Base-by-base conservation (phyloP, 2,888 invertebrate species). In the Epirrhoe alternata region DNA sequence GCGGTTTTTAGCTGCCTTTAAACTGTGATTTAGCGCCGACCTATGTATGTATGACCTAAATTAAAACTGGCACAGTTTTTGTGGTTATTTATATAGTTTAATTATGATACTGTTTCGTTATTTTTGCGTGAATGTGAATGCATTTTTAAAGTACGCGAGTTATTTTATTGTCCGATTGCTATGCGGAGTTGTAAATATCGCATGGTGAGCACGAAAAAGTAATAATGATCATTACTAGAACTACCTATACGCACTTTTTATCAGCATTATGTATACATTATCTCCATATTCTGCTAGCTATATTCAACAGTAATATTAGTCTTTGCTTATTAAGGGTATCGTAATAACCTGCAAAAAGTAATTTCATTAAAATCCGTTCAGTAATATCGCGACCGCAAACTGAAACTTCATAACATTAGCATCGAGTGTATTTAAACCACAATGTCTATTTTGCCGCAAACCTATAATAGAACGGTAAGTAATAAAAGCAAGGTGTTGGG, bases 1-100 rank as follows among this genome's bases (percentile, higher is more conserved):
- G 71, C 68, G 68, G 73, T 66, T 73, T 64, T 67, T 73, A 73
- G 70, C 73, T 47, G 68, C 59, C 45, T 72, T 70, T 72, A 63
- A 72, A 70, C 64, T 62, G 64, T 57, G 61, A 69, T 68, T 60
- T 64, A 53, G 68, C 61, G 49, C 57, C 38, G 38, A 42, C 38
- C 38, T 12, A 42, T 42, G 38, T 42, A 42, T 42, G 33, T 33
- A 42, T 45, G 62, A 33, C 58, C 62, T 55, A 47, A 33, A 59
- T 59, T 62, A 35, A 38, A 55, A 59, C 10, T 59, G 54, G 24
- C 24, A 30, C 52, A 42, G 42, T 31, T 62, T 61, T 47, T 49
- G 50, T n/a, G 49, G 49, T 55, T 47, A 49, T 61, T 51, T 55
- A 38, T 61, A 54, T 38, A 30, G 30, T 55, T 61, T 55, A 55